A percentile compares a stretch with the other conserved stretches of the same genome.
Conservation (phyloP, 1,140 invertebrate species). For the Hycleus phaleratus region DNA sequence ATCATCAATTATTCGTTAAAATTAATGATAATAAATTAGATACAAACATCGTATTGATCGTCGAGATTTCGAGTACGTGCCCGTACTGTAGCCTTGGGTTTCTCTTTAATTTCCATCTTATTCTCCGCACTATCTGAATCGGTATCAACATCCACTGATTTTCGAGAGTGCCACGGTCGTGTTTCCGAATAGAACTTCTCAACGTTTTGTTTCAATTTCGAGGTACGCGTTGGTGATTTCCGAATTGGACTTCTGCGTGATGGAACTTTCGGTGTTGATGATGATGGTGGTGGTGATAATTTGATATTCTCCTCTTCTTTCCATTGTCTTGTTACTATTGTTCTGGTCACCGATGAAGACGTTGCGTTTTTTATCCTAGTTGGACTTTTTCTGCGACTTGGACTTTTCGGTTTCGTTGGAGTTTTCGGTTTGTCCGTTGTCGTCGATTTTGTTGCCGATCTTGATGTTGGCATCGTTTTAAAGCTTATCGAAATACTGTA, state of each 20-base stretch:
- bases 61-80: slow-evolving; percentile 11
- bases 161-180: background rate
- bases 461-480: background rate
- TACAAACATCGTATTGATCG: background rate
- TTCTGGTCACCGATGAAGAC: background rate
- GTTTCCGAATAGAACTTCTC: background rate
- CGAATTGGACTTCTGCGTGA: slow-evolving; percentile 19
- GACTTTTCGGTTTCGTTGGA: slow-evolving; percentile 23
- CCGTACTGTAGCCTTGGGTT: slow-evolving; percentile 26
- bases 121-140: slow-evolving; percentile 24
- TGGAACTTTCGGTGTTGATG: slow-evolving; percentile 4
- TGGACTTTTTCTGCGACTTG: slow-evolving; percentile 11
- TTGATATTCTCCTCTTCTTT: background rate
- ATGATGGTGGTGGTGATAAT: background rate
- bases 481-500: background rate
- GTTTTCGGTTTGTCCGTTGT: background rate
- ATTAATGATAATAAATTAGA: background rate
- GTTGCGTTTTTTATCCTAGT: background rate
- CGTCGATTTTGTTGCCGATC: background rate
- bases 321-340: background rate
- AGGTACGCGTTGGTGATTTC: slow-evolving; percentile 9
- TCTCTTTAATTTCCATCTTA: slow-evolving; percentile 21
- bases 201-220: background rate
- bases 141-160: slow-evolving; percentile 12
- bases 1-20: background rate